phyloP scores from a whole-genome alignment of 2,113 vertebrate genomes.

The Megalops atlanticus region DNA sequence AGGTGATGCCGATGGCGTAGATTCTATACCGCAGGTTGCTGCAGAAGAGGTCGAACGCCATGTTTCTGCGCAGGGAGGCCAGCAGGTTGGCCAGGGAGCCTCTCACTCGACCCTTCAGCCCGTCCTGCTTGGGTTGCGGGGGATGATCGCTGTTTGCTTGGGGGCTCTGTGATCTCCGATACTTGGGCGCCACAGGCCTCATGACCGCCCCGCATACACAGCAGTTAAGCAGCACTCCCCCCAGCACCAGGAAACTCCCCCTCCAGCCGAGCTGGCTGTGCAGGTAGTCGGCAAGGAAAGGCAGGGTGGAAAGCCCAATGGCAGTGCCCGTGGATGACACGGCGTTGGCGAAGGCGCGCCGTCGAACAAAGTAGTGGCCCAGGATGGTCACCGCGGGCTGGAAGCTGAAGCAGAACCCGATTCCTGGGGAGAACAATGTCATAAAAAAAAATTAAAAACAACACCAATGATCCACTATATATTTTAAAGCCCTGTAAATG shows the following conservation, averaged over 20 bases:
- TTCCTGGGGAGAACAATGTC: constrained; percentile 58
- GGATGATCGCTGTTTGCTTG: constrained; percentile 5
- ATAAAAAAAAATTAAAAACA: not conserved
- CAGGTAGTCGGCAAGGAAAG: constrained; percentile 71
- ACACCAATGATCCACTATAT: no score
- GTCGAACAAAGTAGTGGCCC: constrained; percentile 77
- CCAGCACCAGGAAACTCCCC: constrained; percentile 81
- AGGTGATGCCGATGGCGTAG: constrained; percentile 70
- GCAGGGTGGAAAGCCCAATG: constrained; percentile 74
- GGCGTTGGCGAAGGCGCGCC: constrained; percentile 72
- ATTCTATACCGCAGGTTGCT: constrained; percentile 72
- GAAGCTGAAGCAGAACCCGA: constrained; percentile 81
- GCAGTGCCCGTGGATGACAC: constrained; percentile 77
- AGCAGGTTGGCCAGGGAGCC: constrained; percentile 21
- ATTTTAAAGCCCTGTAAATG: no score
- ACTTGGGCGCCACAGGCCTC: constrained; percentile 67
- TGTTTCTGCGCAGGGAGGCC: constrained; percentile 61
- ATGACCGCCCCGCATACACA: constrained; percentile 81
- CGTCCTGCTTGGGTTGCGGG: constrained; percentile 10
- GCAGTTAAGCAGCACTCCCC: constrained; percentile 77
- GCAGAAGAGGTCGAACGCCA: constrained; percentile 80
- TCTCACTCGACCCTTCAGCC: constrained; percentile 22
- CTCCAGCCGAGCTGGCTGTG: constrained; percentile 78
- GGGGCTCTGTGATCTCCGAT: constrained; percentile 12
- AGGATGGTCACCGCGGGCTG: constrained; percentile 76